Base-by-base conservation (phyloP, 1,140 invertebrate species). In the Drosophila quadrilineata region DNA sequence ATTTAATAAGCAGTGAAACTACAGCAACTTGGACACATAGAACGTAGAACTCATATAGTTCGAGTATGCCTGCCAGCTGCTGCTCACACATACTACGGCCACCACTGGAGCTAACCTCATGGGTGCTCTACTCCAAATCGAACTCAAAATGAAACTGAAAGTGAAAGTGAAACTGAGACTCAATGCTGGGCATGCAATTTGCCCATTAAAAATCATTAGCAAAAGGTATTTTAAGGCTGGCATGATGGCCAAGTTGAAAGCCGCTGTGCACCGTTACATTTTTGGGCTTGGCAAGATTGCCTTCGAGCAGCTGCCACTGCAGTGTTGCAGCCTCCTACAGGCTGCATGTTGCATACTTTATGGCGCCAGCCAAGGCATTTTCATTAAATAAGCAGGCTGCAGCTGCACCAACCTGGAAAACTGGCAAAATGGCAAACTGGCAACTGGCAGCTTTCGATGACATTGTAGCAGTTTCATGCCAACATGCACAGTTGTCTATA, bases 201-300 rank as follows among this genome's bases (percentile, higher is more conserved):
- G 41, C 69, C 77, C 71, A 84, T 84, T 84, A 85, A 84, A 84
- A 84, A 84, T 84, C 79, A 84, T 85, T 84, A 84, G 79, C 73
- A 76, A 41, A 28, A 31, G 76, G 77, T 66, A 82, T 82, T 82
- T 76, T 33, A 22, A 58, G 21, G 57, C 48, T 33, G 40, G 46
- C 41, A n/a, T 38, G 16, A 8, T 8, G 31, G 74, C 52, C 57
- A 48, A 68, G 52, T 35, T 48, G 40, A n/a, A n/a, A 43, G 21
- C 9, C 36, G 50, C 21, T 54, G 50, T 3, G 29, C 41, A 36
- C n/a, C n/a, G 35, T 40, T 49, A 45, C 46, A 60, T 66, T 64
- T 67, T 75, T 64, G 48, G 58, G 70, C n/a, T n/a, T 35, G 36
- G 31, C 69, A 49, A 33, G 50, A 43, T 46, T 49, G 46, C 6